Base-by-base conservation (phyloP, 2,113 vertebrate genomes). In the Carassius auratus region DNA sequence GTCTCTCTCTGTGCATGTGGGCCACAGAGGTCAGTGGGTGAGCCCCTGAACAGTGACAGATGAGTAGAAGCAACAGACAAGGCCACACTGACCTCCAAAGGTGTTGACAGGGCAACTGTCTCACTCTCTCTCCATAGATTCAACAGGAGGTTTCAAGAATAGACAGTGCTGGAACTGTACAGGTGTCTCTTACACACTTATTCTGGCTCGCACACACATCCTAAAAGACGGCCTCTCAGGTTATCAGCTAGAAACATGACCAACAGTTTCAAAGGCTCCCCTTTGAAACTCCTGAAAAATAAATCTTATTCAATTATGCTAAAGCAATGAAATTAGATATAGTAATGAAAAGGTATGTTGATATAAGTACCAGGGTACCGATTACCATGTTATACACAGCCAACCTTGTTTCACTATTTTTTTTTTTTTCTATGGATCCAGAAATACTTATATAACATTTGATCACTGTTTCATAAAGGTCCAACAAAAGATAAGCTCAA, bases 41-140 rank as follows among this genome's bases (percentile, higher is more conserved):
- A 42, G 48, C 19, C 59, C 59, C 74, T 14, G 73, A 42, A 61
- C 59, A 80, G 12, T 61, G 74, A 86, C 81, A 33, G 14, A 76
- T 59, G 13, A 81, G 30, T 14, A 23, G 50, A 52, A 73, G 45
- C 50, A 59, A 57, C 23, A 78, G 69, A 50, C 74, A 52, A 81
- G 57, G 66, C 59, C 76, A 74, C 14, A 61, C 62, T 84, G 85
- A 90, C 79, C 87, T 89, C 75, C 55, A 69, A 55, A 55, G 38
- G 23, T 79, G 81, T 66, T 84, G 59, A 62, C 36, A 87, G 61
- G 59, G 76, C 62, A 50, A 84, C 52, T 76, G 61, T 81, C 45
- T 42, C 3, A 7, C 12, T 76, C 45, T 71, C 61, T 86, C 4
- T 48, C 26, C 13, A 61, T 21, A 73, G 55, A 55, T 30, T 76